These are phyloP conservation scores for Alviniconcha marisindica DNA, from an alignment of 1,140 invertebrate species.

Conservation along the genomic window DNA sequence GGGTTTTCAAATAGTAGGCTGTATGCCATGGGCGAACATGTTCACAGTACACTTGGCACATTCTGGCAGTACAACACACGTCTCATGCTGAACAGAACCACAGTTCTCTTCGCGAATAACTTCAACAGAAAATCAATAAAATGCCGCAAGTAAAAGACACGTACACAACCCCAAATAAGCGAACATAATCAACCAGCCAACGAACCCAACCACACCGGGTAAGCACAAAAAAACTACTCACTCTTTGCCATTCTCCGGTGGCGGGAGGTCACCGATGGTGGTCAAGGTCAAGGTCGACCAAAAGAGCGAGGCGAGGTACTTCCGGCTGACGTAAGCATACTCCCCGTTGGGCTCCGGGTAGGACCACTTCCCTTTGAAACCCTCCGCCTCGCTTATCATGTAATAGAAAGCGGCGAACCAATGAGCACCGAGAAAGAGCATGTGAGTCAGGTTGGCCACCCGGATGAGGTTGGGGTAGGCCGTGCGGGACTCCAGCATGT, in stretches of 20 bases:
- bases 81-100: too few species aligned
- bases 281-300: conserved; percentile 98
- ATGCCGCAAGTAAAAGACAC: not conserved
- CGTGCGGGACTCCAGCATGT: conserved; percentile 96
- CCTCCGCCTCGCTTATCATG: conserved; percentile 93
- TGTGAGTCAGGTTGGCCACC: conserved; percentile 96
- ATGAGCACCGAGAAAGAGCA: conserved; percentile 94
- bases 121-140: not conserved
- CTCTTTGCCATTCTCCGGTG: conserved; percentile 96
- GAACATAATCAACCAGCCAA: not conserved
- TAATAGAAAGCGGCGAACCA: conserved; percentile 99
- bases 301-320: conserved; percentile 95
- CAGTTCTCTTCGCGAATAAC: not conserved
- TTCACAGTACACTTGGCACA: too few species aligned
- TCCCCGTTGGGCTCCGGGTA: conserved; percentile 86
- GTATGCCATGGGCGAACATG: too few species aligned
- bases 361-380: conserved; percentile 93
- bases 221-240: conserved; percentile 81
- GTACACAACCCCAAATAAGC: not conserved
- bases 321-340: conserved; percentile 90
- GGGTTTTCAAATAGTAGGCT: too few species aligned
- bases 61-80: too few species aligned
- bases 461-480: conserved; percentile 97
- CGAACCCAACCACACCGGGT: not conserved
- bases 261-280: conserved; percentile 93